phyloP scores from a whole-genome alignment of 1,140 invertebrate genomes.

The Hylaeus anthracinus region DNA sequence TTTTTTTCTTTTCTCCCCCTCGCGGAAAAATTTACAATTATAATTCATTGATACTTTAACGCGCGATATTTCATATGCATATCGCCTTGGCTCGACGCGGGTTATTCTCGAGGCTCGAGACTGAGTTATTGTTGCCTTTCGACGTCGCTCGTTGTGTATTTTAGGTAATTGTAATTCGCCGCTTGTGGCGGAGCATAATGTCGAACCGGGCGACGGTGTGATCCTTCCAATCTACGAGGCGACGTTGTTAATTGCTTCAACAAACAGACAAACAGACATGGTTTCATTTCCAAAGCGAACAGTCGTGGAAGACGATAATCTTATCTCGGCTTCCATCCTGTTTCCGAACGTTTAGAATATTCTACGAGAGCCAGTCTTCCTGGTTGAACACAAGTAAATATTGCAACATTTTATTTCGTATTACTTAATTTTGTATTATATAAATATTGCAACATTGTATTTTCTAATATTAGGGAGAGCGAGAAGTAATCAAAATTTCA shows the following conservation, averaged over 20 bases:
- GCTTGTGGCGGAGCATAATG: constrained; percentile 54
- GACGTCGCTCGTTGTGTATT: constrained; percentile 51
- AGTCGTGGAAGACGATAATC: constrained; percentile 38
- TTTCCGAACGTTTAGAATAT: background rate
- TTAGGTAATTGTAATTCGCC: constrained; percentile 68
- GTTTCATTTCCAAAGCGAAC: constrained; percentile 54
- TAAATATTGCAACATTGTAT: too few species aligned
- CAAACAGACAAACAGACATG: constrained; percentile 70
- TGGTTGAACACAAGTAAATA: too few species aligned
- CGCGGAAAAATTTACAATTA: background rate
- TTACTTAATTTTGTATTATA: too few species aligned
- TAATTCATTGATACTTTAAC: background rate
- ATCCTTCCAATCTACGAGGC: constrained; percentile 64
- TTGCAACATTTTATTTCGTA: too few species aligned
- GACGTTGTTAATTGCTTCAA: constrained; percentile 65
- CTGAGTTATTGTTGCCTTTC: constrained; percentile 41
- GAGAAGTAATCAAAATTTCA: too few species aligned
- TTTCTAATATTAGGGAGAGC: too few species aligned
- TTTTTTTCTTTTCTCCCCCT: too few species aligned
- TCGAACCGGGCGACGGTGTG: constrained; percentile 53
- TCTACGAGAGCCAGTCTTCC: too few species aligned
- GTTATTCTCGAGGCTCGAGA: background rate
- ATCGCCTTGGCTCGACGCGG: background rate
- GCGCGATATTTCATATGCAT: background rate
- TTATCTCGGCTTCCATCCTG: constrained; percentile 19